Base-by-base conservation (phyloP, 2,888 invertebrate species). In the Trichopoda pennipes region DNA sequence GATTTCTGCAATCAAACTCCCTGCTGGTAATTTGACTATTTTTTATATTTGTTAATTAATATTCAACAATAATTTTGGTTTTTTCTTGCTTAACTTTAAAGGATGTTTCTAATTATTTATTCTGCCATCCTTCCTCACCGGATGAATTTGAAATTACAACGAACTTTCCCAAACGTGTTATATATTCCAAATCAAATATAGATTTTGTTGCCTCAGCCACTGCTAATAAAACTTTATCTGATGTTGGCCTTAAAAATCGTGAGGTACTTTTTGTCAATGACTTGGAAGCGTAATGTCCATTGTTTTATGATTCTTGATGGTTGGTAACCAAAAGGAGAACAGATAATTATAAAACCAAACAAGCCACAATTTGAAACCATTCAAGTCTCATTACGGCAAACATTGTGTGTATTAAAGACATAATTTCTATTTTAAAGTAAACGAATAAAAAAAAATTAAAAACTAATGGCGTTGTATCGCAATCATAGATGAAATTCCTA, bases 261-360 rank as follows among this genome's bases (percentile, higher is more conserved):
- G 98, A 98, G 92, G 97, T 98, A 89, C 93, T 99, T 60, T 98
- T 98, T 92, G 96, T 99, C 53, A 97, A 97, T 88, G 98, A 99
- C 92, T 93, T 97, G 88, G 98, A 99, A 88, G 98, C 95, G 89
- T 90, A 90, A 89, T 86, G 85, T 75, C 72, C n/a, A 75, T 56
- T 79, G 16, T 21, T 21, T 28, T 16, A 75, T 63, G 60, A 75
- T 64, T 49, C 21, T 44, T 53, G 12, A 47, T 21, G 4, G 42
- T 64, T 32, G 28, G 55, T 32, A 70, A 49, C n/a, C 51, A 61
- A 64, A 21, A 74, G 32, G 56, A n/a, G 1, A 60, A 47, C 21
- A 55, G 44, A 56, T 42, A 23, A 23, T 17, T 69, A 60, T 60
- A 28, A 49, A 58, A 23, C 42, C 64, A 69, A 35, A 74, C 21